phyloP scores from a whole-genome alignment of 2,797 vertebrate species.

The Gambusia yucatana region DNA sequence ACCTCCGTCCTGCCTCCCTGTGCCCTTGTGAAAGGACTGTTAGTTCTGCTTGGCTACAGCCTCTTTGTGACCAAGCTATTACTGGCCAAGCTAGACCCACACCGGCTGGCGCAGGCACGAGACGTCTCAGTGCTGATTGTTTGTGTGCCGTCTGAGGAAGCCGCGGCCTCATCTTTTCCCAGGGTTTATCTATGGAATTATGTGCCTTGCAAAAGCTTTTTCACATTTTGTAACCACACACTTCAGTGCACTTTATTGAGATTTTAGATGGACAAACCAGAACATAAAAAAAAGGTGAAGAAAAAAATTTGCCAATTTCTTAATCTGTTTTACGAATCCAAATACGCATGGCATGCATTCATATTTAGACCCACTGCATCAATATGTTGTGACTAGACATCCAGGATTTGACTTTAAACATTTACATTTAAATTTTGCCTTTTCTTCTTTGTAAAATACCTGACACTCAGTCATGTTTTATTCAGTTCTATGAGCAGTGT shows the following conservation, averaged over 20 bases:
- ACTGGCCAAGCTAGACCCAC: conserved; percentile 65
- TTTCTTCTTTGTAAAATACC: background rate
- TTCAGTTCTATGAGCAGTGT: background rate
- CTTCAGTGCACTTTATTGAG: background rate
- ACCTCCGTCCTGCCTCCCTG: conserved; percentile 41
- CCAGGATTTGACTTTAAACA: background rate
- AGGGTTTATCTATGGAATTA: conserved; percentile 15
- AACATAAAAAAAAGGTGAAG: background rate
- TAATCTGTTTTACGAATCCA: background rate
- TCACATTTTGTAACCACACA: background rate
- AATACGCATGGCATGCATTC: background rate
- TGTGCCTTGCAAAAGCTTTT: background rate
- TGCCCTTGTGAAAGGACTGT: conserved; percentile 60
- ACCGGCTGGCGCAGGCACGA: conserved; percentile 65
- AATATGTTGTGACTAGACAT: background rate
- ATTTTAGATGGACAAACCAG: background rate
- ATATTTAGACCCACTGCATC: background rate
- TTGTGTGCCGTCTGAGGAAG: conserved; percentile 56
- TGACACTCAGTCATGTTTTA: background rate
- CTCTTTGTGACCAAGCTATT: conserved; percentile 69
- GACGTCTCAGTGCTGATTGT: conserved; percentile 56
- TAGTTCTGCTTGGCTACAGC: conserved; percentile 73
- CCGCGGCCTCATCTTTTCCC: conserved; percentile 44
- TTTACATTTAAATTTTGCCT: background rate
- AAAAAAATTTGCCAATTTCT: background rate